Base-by-base conservation (phyloP, 2,113 vertebrate species). In the Onychostoma macrolepis region DNA sequence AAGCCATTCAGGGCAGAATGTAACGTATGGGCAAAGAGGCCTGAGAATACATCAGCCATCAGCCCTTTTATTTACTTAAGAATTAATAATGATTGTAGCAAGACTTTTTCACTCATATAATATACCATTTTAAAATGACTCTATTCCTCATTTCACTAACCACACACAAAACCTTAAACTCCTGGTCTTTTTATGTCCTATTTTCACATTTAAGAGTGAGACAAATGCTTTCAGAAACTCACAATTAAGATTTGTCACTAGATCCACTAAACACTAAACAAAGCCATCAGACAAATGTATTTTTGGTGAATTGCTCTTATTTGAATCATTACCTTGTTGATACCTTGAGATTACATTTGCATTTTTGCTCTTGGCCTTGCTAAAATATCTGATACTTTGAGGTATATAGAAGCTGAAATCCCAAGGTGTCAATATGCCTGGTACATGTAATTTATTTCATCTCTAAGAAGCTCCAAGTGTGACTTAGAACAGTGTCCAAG, bases 1-100 rank as follows among this genome's bases (percentile, higher is more conserved):
- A 93, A 92, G 90, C 91, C 92, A 94, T 93, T 94, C 94, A 94
- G 93, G 92, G 93, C 93, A 95, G 86, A 89, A 94, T 94, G 93
- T 93, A 93, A 92, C 89, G 92, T 89, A 92, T 91, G 92, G 92
- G 87, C 91, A 89, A 93, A 94, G 93, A 94, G 81, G 53, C 41
- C 36, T 91, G 94, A 93, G 93, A 94, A 89, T 50, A 86, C 50
- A 76, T 48, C 50, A 80, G 21, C 17, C 30, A 33, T 53, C 13
- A 75, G n/a, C 24, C 53, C 56, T 58, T 83, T 86, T 72, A 85
- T 81, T 89, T 78, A 84, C 63, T 48, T 28, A 26, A 19, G 9
- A 19, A 15, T 12, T 28, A 2, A 53, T 30, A 77, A 30, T 24
- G 26, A 78, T 24, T 24, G 28, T 53, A 53, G 76, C 43, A 30